Conservation (phyloP, 2,113 vertebrate species). For the Camelus bactrianus region DNA sequence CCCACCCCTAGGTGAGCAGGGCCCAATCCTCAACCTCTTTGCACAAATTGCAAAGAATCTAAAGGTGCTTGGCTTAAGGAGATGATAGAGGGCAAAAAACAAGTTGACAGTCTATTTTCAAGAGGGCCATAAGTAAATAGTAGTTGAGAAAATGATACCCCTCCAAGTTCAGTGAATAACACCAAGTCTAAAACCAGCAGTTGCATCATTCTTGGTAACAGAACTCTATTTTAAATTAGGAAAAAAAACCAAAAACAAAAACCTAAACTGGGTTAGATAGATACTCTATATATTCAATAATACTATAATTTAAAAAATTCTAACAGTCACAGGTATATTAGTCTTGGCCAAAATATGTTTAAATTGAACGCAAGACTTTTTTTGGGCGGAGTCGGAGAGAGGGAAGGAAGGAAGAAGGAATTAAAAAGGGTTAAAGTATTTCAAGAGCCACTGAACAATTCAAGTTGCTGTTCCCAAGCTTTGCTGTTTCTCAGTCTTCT, state of each 20-base stretch:
- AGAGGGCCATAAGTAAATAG: background rate
- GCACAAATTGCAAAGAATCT: background rate
- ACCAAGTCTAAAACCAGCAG: slow-evolving; percentile 9
- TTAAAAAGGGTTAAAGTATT: background rate
- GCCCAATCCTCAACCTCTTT: background rate
- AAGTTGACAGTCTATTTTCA: background rate
- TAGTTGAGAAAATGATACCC: slow-evolving; percentile 23
- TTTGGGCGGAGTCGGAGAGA: background rate
- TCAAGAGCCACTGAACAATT: background rate
- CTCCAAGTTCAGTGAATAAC: slow-evolving; percentile 3
- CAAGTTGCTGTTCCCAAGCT: background rate
- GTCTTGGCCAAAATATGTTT: slow-evolving; percentile 24
- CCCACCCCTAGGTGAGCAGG: background rate
- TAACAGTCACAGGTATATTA: slow-evolving; percentile 21
- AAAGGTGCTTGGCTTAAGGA: background rate
- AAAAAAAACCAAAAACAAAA: background rate
- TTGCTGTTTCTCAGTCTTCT: background rate
- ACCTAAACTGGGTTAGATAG: background rate
- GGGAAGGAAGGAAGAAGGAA: background rate
- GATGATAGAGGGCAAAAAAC: background rate
- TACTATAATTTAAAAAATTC: slow-evolving; percentile 49
- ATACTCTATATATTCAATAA: slow-evolving; percentile 9
- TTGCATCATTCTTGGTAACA: slow-evolving; percentile 30
- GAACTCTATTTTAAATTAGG: slow-evolving; percentile 49
- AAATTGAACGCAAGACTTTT: background rate